Evolutionary conservation across 1,140 invertebrate species (phyloP), one percentile per base, ranked within the genome.

Genomic region (Leucophenga varia): DNA sequence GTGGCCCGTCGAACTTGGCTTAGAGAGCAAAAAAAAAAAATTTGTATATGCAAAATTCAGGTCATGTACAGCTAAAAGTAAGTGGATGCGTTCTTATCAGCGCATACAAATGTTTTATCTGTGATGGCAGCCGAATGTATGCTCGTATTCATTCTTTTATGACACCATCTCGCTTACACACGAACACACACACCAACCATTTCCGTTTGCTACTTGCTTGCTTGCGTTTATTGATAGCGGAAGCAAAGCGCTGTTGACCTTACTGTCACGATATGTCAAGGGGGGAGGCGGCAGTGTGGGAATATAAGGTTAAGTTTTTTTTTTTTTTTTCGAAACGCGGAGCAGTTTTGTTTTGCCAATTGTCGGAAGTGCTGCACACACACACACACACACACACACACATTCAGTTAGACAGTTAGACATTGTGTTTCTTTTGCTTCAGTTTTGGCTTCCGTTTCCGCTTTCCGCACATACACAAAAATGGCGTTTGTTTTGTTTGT

Each of bases 71-170:
- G 65, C 58, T 58, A 61, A 65, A 65, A 65, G 61, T 65, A 65
- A 65, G 61, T 65, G 61, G 61, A 65, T 65, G 61, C 61, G 61
- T 59, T 65, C 61, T 65, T 65, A 65, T 65, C 61, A 65, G 61
- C 59, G 61, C 61, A 65, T 65, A 65, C 61, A 65, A 65, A 65
- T 65, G 61, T 65, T 65, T 65, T 65, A 65, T 65, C 61, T 65
- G 49, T 52, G 22, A 6, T 25, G 22, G 5, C 22, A 25, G 22
- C 10, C 22, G 22, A 25, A 5, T 25, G 5, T 6, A 25, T n/a
- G n/a, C n/a, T n/a, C n/a, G n/a, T n/a, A n/a, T n/a, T n/a, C n/a
- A n/a, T n/a, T n/a, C n/a, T n/a, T n/a, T n/a, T n/a, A n/a, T n/a
- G n/a, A n/a, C n/a, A n/a, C n/a, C n/a, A n/a, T n/a, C n/a, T n/a